A percentile compares a stretch with the other conserved stretches of the same genome.
Evolutionary conservation across 2,888 invertebrate species (phyloP).

Genomic region (Diadegma fenestrale): DNA sequence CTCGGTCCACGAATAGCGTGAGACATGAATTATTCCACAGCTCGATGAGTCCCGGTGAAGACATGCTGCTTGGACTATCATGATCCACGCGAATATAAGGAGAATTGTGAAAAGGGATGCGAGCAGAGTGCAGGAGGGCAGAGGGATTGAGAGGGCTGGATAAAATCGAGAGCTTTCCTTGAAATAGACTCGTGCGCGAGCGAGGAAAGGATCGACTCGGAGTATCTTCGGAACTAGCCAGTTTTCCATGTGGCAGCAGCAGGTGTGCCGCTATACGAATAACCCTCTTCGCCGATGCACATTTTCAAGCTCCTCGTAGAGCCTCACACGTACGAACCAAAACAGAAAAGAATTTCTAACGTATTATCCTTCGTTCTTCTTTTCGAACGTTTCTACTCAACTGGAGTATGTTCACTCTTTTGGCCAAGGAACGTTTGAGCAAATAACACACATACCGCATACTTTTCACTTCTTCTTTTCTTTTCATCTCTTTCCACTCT

Average conservation of each 20-base stretch:
- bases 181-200: slow-evolving; percentile 59
- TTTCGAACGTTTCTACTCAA: slow-evolving; percentile 64
- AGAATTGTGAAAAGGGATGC: slow-evolving; percentile 32
- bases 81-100: slow-evolving; percentile 23
- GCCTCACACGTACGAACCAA: background rate
- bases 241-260: slow-evolving; percentile 42
- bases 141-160: background rate
- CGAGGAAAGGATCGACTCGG: slow-evolving; percentile 42
- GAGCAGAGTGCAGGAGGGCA: background rate
- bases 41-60: slow-evolving; percentile 56
- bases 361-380: slow-evolving; percentile 67
- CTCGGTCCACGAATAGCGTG: background rate
- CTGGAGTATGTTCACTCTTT: slow-evolving; percentile 62
- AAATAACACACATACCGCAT: slow-evolving; percentile 65
- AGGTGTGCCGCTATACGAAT: slow-evolving; percentile 57
- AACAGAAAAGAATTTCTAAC: slow-evolving; percentile 45
- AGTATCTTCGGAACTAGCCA: slow-evolving; percentile 33
- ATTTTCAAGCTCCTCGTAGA: background rate
- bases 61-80: slow-evolving; percentile 21
- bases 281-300: slow-evolving; percentile 16
- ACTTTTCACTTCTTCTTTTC: slow-evolving; percentile 10
- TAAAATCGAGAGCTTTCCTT: slow-evolving; percentile 64
- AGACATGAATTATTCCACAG: slow-evolving; percentile 67
- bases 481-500: background rate
- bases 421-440: slow-evolving; percentile 57